Evolutionary conservation across 2,888 invertebrate species (phyloP), one percentile per base, ranked within the genome.

Genomic region (Leistus spinibarbis): DNA sequence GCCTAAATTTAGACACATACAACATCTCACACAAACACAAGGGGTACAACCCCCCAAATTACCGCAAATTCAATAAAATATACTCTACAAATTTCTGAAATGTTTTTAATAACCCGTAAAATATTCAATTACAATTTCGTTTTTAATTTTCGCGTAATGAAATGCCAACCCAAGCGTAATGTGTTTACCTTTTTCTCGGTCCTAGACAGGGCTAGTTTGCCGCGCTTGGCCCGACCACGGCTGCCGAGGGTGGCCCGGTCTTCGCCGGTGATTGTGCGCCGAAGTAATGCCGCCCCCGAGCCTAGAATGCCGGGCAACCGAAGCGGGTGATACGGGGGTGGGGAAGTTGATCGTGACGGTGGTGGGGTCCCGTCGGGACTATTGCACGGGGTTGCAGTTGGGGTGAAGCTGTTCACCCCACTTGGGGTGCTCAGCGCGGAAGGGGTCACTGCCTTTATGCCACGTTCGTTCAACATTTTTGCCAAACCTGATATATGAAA

Each of bases 351-450:
- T 56, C 88, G 82, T 0, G 88, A 87, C 0, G 86, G 84, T 0
- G 89, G 88, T 0, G 92, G 91, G 27, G 91, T 85, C 56, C 90
- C 90, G 80, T 92, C 91, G 0, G 95, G 95, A 82, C 94, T 95
- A 84, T 96, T 96, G 82, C 94, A 93, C 1, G 96, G 96, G 4
- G 96, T 96, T 5, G 95, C 95, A 0, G 95, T 95, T 2, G 95
- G 94, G 5, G 93, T 90, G 84, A 89, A 95, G 82, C 88, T 91
- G 78, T 89, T 89, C 1, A 88, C 87, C 24, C 90, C 90, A 60
- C 88, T 89, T 5, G 93, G 92, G 3, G 92, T 90, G 78, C 90
- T 88, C 0, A 90, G 84, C 57, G 90, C 89, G 62, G 91, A 91
- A 3, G 92, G 91, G n/a, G 92, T 91, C 0, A 89, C 90, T 13